Evolutionary conservation across 2,888 invertebrate species (phyloP).

Genomic region (Drosophila engyochracea): DNA sequence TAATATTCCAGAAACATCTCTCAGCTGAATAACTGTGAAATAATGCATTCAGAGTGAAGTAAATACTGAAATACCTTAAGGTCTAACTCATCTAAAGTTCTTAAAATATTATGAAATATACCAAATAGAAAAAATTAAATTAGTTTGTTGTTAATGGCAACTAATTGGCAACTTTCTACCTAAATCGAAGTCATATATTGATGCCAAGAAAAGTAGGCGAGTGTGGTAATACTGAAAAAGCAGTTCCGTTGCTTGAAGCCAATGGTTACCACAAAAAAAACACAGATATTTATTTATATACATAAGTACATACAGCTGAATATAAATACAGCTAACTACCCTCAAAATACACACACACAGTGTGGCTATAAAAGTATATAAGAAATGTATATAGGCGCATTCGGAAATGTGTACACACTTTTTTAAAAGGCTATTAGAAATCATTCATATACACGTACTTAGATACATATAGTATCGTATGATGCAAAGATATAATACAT

Average conservation of each 20-base stretch:
- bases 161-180: slow-evolving; percentile 32
- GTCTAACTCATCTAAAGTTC: background rate
- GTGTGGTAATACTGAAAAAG: slow-evolving; percentile 29
- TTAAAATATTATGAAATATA: background rate
- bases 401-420: slow-evolving; percentile 8
- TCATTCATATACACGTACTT: background rate
- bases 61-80: background rate
- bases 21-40: background rate
- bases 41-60: background rate
- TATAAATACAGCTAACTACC: slow-evolving; percentile 27
- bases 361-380: background rate
- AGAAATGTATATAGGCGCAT: background rate
- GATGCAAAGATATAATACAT: background rate
- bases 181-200: slow-evolving; percentile 14
- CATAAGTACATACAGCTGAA: background rate
- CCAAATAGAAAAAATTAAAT: background rate
- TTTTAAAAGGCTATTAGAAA: slow-evolving; percentile 5
- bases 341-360: slow-evolving; percentile 11
- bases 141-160: background rate
- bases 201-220: background rate
- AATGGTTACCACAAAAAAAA: slow-evolving; percentile 37
- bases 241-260: slow-evolving; percentile 31
- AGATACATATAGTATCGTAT: background rate
- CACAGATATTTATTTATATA: slow-evolving; percentile 16
- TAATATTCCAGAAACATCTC: background rate